These are phyloP conservation scores for Thysanoteuthis rhombus DNA, from an alignment of 2,888 invertebrate genomes.

Conservation along the genomic window DNA sequence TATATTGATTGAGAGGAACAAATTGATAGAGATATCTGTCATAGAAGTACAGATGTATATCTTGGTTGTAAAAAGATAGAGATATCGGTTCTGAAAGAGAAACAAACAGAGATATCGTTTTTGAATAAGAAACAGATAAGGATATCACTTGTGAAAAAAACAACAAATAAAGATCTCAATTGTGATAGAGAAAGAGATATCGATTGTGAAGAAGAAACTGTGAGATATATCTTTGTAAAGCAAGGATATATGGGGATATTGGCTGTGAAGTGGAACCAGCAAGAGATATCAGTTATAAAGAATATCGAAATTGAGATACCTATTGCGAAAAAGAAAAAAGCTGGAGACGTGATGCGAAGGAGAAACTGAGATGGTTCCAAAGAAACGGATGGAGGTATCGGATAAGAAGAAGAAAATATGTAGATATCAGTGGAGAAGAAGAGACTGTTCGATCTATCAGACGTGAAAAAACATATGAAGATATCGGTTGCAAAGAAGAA, in stretches of 20 bases:
- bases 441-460: no score
- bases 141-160: background rate
- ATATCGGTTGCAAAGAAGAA: background rate
- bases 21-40: background rate
- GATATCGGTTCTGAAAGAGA: no score
- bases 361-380: no score
- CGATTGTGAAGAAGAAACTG: background rate
- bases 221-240: background rate
- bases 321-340: no score
- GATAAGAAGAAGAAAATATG: no score
- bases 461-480: background rate
- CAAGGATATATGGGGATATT: background rate
- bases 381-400: no score
- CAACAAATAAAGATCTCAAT: background rate
- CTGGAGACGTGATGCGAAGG: no score
- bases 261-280: background rate
- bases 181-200: background rate
- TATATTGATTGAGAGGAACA: background rate
- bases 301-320: background rate
- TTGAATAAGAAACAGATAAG: background rate
- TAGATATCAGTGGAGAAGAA: no score
- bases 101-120: background rate
- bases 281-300: background rate
- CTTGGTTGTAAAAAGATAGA: no score
- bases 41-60: no score